Base-by-base conservation (phyloP, 2,113 vertebrate species). In the Vulpes lagopus region DNA sequence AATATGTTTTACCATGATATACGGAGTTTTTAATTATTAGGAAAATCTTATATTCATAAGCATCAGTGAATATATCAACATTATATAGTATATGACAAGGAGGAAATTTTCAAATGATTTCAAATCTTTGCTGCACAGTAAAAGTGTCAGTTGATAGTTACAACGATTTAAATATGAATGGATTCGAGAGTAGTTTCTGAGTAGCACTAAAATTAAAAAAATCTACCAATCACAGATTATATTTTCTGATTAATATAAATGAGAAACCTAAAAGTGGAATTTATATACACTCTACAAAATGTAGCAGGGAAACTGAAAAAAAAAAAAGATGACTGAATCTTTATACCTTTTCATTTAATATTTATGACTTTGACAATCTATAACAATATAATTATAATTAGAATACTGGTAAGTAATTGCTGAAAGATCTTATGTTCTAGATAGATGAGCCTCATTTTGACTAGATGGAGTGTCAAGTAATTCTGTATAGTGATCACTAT, bases 191-290 rank as follows among this genome's bases (percentile, higher is more conserved):
- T 67, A 84, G 4, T 81, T 90, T 91, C 83, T 30, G 25, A 83
- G 0, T 84, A 94, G 65, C 59, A 65, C 32, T 96, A 90, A 98
- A 97, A 96, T 93, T 95, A 95, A 97, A 96, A 92, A 97, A 96
- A 92, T 59, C 23, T 51, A 60, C 2, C 1, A 25, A 64, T 80
- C 38, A 93, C 2, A 11, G 9, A 27, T 84, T n/a, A 97, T 95
- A 94, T 89, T 94, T 96, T 92, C 27, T 80, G 2, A 43, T 92
- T 97, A 89, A 94, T 92, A 94, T 59, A 96, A 96, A 32, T 88
- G 87, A 92, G 27, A 25, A 62, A 17, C 84, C 55, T 91, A 85
- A 84, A 97, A 95, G 80, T 69, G 1, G 2, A 81, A 10, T 64
- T 93, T 6, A 3, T 4, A 22, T n/a, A 27, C 2, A 76, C 2